Evolutionary conservation across 2,888 invertebrate species (phyloP).

Genomic region (Ichneumoninae sp.): DNA sequence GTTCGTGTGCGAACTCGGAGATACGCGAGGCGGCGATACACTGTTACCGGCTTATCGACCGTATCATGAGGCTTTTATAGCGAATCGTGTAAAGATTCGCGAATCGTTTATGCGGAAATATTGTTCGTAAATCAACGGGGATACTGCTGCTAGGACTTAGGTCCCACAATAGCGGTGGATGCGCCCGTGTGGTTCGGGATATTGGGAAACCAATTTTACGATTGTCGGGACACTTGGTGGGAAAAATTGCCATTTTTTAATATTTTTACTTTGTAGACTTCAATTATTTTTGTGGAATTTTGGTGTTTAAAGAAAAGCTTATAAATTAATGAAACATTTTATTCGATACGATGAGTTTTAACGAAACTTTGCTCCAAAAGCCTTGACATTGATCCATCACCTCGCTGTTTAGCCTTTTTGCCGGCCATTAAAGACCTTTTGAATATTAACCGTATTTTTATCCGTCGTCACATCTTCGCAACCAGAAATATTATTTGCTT

Average conservation of each 20-base stretch:
- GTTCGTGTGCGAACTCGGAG: slow-evolving; percentile 14
- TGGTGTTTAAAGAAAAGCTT: not conserved
- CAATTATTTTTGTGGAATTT: too few relatives aligned
- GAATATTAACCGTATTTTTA: not conserved
- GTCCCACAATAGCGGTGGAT: not conserved
- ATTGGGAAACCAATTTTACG: not conserved
- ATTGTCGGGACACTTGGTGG: not conserved
- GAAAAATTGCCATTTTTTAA: not conserved
- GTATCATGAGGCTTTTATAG: not conserved
- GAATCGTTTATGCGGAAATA: not conserved
- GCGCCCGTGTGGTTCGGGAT: not conserved
- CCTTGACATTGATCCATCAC: not conserved
- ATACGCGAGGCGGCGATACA: not conserved
- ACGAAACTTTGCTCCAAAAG: not conserved
- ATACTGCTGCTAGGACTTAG: not conserved
- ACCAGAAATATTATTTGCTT: too few relatives aligned
- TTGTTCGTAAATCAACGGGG: not conserved
- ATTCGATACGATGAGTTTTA: not conserved
- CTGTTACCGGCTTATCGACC: not conserved
- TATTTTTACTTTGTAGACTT: not conserved
- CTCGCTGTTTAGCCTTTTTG: not conserved
- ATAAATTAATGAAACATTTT: not conserved
- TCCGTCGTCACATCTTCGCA: too few relatives aligned
- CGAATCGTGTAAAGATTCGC: not conserved
- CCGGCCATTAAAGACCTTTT: not conserved